These are phyloP conservation scores for Rhagologus leucostigma DNA, from an alignment of 2,113 vertebrate species.

Conservation along the genomic window DNA sequence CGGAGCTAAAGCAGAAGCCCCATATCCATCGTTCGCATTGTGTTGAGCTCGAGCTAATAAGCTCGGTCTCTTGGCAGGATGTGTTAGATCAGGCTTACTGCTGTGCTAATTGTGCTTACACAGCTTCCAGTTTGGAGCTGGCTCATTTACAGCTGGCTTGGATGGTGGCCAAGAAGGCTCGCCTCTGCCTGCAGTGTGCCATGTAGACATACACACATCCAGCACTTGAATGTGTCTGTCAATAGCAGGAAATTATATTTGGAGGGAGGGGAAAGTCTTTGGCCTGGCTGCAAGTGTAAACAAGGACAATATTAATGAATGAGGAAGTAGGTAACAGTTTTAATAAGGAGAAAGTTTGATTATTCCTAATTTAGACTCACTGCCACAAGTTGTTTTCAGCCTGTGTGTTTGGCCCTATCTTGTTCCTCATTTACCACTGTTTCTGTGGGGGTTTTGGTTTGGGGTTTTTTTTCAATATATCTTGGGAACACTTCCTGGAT, in stretches of 20 bases:
- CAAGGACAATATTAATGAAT: slow-evolving; percentile 8
- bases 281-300: slow-evolving; percentile 9
- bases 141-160: slow-evolving; percentile 64
- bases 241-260: slow-evolving; percentile 52
- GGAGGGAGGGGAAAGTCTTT: slow-evolving; percentile 24
- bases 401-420: background rate
- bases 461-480: background rate
- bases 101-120: slow-evolving; percentile 66
- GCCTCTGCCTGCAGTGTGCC: slow-evolving; percentile 39
- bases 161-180: slow-evolving; percentile 38
- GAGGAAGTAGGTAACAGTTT: slow-evolving; percentile 11
- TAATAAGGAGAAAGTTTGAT: background rate
- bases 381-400: background rate
- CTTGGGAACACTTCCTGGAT: background rate
- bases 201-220: background rate
- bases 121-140: slow-evolving; percentile 65
- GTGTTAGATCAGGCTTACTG: slow-evolving; percentile 59
- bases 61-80: slow-evolving; percentile 47
- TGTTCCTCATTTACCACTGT: background rate
- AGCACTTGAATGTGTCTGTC: slow-evolving; percentile 41
- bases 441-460: background rate
- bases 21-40: background rate
- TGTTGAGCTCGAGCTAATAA: slow-evolving; percentile 29
- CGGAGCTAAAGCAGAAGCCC: slow-evolving; percentile 14
- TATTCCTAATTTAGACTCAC: background rate